These are phyloP conservation scores for Temnopleurus reevesii DNA, from an alignment of 53 echinoderm and acorn worm genomes.

Conservation along the genomic window DNA sequence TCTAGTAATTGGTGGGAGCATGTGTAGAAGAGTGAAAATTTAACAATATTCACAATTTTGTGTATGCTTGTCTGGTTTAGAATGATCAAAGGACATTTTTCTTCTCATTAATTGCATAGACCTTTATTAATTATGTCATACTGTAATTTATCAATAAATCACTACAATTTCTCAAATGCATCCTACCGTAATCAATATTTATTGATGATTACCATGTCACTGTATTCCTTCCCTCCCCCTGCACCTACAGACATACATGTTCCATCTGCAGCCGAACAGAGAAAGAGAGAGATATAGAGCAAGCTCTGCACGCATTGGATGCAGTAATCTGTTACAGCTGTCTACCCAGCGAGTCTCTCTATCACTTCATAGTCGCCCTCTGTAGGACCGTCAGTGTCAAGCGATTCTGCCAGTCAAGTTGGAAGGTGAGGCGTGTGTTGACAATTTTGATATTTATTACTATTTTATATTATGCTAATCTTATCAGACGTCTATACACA, in stretches of 20 bases:
- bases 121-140: neutral
- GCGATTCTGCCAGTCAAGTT: conserved; percentile 88
- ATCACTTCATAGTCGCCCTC: conserved; percentile 81
- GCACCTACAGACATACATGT: conserved; percentile 78
- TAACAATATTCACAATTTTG: too few relatives aligned
- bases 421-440: conserved; percentile 81
- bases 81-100: too few relatives aligned
- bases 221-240: neutral
- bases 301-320: conserved; percentile 85
- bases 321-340: conserved; percentile 96
- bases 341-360: conserved; percentile 91
- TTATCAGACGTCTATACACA: too few relatives aligned
- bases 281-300: conserved; percentile 87
- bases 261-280: conserved; percentile 88
- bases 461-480: too few relatives aligned
- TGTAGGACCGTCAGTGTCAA: conserved; percentile 91
- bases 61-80: too few relatives aligned
- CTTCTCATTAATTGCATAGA: too few relatives aligned
- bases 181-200: too few relatives aligned
- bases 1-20: too few relatives aligned
- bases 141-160: neutral
- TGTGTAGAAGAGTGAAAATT: too few relatives aligned
- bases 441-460: too few relatives aligned
- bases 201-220: too few relatives aligned
- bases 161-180: too few relatives aligned